A percentile compares a stretch with the other conserved stretches of the same genome.
Conservation (phyloP, 2,888 invertebrate genomes). For the Caenorhabditis afra region DNA sequence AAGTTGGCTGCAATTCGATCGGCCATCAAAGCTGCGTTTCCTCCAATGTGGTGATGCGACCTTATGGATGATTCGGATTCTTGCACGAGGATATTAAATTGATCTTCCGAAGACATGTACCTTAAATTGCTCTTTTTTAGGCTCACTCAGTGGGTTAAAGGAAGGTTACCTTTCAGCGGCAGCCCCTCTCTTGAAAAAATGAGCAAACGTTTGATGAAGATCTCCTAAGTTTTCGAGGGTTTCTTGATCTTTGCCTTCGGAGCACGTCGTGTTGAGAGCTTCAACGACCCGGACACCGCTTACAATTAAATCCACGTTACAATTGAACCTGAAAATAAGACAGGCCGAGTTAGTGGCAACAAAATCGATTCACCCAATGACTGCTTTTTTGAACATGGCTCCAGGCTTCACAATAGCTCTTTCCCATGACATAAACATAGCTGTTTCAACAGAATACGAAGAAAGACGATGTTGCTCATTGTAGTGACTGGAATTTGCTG, state of each 20-base stretch:
- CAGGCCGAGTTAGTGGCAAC: too few species aligned
- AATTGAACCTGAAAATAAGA: constrained; percentile 80
- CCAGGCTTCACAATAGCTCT: constrained; percentile 76
- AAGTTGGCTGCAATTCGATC: constrained; percentile 80
- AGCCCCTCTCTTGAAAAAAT: constrained; percentile 81
- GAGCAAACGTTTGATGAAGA: constrained; percentile 81
- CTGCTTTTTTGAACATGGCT: constrained; percentile 75
- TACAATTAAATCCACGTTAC: constrained; percentile 82
- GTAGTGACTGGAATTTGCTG: constrained; percentile 67
- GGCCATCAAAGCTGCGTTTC: constrained; percentile 83
- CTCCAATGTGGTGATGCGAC: constrained; percentile 82
- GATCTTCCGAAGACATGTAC: constrained; percentile 74
- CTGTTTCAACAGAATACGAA: constrained; percentile 74
- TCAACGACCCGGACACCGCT: constrained; percentile 81
- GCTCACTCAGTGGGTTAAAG: too few species aligned
- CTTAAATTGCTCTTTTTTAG: constrained; percentile 32
- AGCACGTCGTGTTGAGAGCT: constrained; percentile 79
- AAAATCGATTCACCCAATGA: constrained; percentile 72
- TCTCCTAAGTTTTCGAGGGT: constrained; percentile 74
- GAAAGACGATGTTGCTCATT: constrained; percentile 76
- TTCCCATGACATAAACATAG: constrained; percentile 77
- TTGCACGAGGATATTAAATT: constrained; percentile 71
- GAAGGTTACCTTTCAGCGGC: constrained; percentile 81
- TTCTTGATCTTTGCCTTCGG: constrained; percentile 67
- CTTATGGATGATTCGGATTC: constrained; percentile 67